These are phyloP conservation scores for Saccostrea glomerata DNA, from an alignment of 1,140 invertebrate species.

Conservation along the genomic window DNA sequence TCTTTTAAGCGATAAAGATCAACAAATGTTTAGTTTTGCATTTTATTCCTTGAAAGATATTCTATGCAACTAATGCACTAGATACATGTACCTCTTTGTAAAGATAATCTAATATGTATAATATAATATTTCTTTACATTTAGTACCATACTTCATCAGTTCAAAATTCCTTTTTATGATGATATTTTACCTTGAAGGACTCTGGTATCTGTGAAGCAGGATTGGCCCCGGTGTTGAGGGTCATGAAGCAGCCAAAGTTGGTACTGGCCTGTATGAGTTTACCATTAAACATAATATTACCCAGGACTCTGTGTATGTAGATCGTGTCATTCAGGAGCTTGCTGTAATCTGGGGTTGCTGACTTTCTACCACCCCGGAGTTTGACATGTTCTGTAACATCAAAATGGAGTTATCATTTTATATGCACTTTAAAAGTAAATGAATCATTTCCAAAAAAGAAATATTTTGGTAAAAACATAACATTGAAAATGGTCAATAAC, in stretches of 20 bases:
- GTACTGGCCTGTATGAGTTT: constrained; percentile 74
- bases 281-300: constrained; percentile 77
- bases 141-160: no score
- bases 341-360: constrained; percentile 70
- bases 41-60: no score
- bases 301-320: constrained; percentile 71
- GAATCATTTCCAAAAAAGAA: background rate
- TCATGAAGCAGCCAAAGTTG: constrained; percentile 78
- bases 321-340: constrained; percentile 68
- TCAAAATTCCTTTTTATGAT: background rate
- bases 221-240: constrained; percentile 67
- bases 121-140: no score
- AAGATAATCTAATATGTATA: no score
- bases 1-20: no score
- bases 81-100: no score
- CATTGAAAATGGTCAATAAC: background rate
- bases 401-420: background rate
- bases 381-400: constrained; percentile 72
- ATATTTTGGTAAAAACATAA: background rate
- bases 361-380: constrained; percentile 61
- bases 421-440: background rate
- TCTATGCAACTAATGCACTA: no score
- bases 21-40: no score
- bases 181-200: constrained; percentile 70
- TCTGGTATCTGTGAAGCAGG: constrained; percentile 70